Percentiles rank a stretch among this genome's conserved stretches.
phyloP scores from a whole-genome alignment of 2,888 invertebrate species.

The Melieria omissa region DNA sequence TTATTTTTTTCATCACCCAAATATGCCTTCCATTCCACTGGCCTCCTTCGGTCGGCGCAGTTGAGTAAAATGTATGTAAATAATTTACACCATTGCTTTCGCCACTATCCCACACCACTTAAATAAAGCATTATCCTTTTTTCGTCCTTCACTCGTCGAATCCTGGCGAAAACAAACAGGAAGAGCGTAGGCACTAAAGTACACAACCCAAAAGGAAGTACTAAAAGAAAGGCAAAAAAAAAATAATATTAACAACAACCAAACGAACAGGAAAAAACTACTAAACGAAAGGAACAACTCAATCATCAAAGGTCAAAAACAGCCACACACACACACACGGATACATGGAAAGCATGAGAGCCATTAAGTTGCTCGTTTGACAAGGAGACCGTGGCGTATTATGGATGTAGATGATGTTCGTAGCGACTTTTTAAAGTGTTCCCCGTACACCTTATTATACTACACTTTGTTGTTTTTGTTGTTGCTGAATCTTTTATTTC shows the following conservation, averaged over 20 bases:
- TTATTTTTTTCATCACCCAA: too few species aligned
- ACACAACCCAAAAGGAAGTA: too few species aligned
- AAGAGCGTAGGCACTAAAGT: too few species aligned
- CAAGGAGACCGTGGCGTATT: too few species aligned
- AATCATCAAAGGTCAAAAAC: constrained; percentile 40
- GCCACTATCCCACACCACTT: neutral
- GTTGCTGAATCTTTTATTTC: neutral
- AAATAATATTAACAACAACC: neutral
- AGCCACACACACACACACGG: neutral
- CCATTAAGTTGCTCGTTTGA: neutral
- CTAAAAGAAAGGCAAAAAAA: neutral
- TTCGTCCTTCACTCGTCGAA: too few species aligned
- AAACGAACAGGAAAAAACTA: constrained; percentile 1
- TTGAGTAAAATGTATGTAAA: neutral
- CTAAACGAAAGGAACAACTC: constrained; percentile 31
- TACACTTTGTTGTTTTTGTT: too few species aligned
- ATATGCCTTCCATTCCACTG: too few species aligned
- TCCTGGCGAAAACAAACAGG: too few species aligned
- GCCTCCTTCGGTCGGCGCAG: too few species aligned
- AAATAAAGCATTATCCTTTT: constrained; percentile 3
- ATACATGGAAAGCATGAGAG: neutral
- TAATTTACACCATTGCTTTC: constrained; percentile 17
- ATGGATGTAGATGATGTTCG: too few species aligned
- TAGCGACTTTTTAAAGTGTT: too few species aligned
- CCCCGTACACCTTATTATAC: too few species aligned